phyloP scores from a whole-genome alignment of 2,888 invertebrate species.

The Melanargia galathea region DNA sequence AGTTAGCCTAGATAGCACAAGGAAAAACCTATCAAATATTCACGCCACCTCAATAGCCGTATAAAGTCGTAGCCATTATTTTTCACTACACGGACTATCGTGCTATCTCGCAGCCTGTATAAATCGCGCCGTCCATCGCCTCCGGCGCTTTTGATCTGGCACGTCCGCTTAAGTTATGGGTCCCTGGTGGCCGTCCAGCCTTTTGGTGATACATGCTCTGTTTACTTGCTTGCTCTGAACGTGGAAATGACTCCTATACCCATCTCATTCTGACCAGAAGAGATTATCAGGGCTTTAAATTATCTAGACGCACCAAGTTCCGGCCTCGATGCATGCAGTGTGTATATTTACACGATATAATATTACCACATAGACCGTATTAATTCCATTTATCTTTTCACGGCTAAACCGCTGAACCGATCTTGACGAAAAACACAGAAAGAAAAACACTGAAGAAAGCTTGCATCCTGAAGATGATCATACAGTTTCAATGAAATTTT shows the following conservation, averaged over 20 bases:
- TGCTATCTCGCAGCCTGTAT: conserved; percentile 53
- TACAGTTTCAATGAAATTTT: background rate
- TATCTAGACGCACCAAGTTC: no score
- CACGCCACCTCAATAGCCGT: conserved; percentile 27
- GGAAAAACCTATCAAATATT: conserved; percentile 25
- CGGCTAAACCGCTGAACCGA: no score
- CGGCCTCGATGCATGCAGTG: no score
- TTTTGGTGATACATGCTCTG: conserved; percentile 45
- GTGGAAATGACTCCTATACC: conserved; percentile 12
- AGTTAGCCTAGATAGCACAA: background rate
- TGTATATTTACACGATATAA: no score
- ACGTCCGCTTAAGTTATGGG: conserved; percentile 72
- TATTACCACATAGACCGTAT: no score
- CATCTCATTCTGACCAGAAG: no score
- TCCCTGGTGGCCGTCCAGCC: conserved; percentile 62
- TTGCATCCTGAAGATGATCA: no score
- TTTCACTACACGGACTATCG: conserved; percentile 60
- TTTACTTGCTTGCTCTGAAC: conserved; percentile 40
- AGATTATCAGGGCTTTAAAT: no score
- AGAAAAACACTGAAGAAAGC: no score
- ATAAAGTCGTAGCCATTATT: conserved; percentile 58
- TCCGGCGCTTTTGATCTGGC: conserved; percentile 69
- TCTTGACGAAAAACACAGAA: no score
- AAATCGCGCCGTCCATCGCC: conserved; percentile 67
- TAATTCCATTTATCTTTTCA: no score